Base-by-base conservation (phyloP, 2,113 vertebrate species). In the Pholis gunnellus region DNA sequence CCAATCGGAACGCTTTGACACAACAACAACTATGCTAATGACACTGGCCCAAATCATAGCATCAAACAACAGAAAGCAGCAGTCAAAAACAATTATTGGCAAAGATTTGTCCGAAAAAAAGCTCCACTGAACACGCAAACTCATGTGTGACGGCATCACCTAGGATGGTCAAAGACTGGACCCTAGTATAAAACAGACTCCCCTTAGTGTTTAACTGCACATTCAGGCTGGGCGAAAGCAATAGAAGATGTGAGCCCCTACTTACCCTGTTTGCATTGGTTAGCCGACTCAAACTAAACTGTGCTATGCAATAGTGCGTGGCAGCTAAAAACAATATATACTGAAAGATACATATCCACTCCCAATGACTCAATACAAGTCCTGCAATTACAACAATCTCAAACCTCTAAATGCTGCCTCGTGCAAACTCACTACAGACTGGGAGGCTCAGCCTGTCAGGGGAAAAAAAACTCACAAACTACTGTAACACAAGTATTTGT, bases 401-500 rank as follows among this genome's bases (percentile, higher is more conserved):
- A 69, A 18, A 60, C 6, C 36, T 25, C 63, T 68, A 40, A 72
- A 76, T 31, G 18, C 48, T 10, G 9, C 61, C 46, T 4, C 0
- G 54, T 17, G 7, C 2, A 46, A 46, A 79, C 38, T 22, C 57
- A 42, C 65, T 59, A 25, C 52, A 59, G 20, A 31, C 18, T 42
- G 17, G n/a, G 17, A 44, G 44, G 27, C 17, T 73, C 22, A 22
- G 36, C 13, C 31, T 36, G 6, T 42, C 18, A 14, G 29, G 31
- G 27, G 27, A 36, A 1, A 0, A 0, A 65, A 79, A 75, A 0
- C 34, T 4, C 22, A 18, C 6, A 5, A 66, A 59, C 40, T 29
- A 65, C n/a, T 25, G 22, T 54, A 72, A 78, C 36, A 48, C 36
- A 57, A 78, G n/a, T 20, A 20, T 65, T 27, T 57, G 25, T 52